Conservation (phyloP, 2,113 vertebrate genomes). For the Chloropsis cyanopogon region DNA sequence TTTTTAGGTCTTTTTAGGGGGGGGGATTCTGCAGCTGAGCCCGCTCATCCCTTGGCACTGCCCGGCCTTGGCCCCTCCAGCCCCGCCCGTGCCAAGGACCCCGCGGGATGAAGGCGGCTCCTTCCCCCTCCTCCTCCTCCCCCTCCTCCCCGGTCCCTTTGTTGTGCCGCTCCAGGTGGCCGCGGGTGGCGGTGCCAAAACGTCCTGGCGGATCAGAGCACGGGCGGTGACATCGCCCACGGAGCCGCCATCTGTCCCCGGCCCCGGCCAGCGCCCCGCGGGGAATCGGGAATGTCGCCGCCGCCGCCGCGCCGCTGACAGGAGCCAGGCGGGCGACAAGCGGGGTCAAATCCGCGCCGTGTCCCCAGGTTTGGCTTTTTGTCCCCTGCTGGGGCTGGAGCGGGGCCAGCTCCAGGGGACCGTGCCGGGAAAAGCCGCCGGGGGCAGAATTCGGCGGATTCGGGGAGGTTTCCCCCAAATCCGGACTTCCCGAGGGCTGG, state of each 20-base stretch:
- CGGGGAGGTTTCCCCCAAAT: fast-evolving
- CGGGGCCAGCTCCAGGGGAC: fast-evolving
- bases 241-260: not conserved
- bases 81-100: fast-evolving
- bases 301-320: not conserved
- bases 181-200: not conserved
- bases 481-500: not conserved
- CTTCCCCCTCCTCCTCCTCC: not conserved
- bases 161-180: not conserved
- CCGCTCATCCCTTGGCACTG: not conserved
- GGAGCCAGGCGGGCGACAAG: not conserved
- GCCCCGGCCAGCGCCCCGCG: fast-evolving
- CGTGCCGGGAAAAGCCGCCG: not conserved
- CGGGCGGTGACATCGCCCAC: not conserved
- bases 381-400: not conserved
- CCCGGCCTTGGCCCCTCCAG: not conserved
- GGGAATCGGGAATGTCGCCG: fast-evolving
- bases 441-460: fast-evolving
- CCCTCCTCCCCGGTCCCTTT: not conserved
- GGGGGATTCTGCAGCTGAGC: too few relatives aligned
- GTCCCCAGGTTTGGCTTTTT: not conserved
- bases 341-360: not conserved
- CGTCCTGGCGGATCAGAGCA: not conserved
- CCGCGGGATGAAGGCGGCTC: not conserved
- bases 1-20: not conserved